Evolutionary conservation across 2,113 vertebrate genomes (phyloP), one percentile per base, ranked within the genome.

Genomic region (Bagarius yarrelli): DNA sequence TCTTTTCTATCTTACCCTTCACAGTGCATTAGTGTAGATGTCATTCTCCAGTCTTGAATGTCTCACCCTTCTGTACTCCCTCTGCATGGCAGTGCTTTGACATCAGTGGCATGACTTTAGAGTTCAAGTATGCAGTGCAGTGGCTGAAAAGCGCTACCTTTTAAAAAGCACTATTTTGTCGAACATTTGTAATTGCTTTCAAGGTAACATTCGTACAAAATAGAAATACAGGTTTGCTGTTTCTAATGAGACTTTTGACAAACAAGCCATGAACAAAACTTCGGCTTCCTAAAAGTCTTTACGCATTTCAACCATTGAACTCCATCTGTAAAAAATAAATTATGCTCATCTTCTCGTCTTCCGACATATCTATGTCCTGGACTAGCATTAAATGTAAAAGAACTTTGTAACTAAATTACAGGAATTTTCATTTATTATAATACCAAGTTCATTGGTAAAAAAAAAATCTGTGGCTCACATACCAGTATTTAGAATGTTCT

Each of bases 241-340:
- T 14, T 52, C 40, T n/a, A 47, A 47, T 44, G 8, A 8, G 13
- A 36, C 36, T 12, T 3, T 36, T 8, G 34, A 13, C 13, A 23
- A 14, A 66, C 18, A 12, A n/a, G 44, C 44, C 6, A 47, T 47
- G 4, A 30, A 34, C 19, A 40, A 40, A 27, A 30, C 25, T 18
- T 71, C 14, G 14, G 40, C 40, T 27, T 50, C 25, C 16, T 66
- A 6, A 34, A 13, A n/a, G n/a, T 15, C 50, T 53, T 52, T 70
- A 60, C 40, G 60, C 60, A 63, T 81, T 84, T 77, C 76, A 70
- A 77, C 83, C 57, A 81, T 66, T 81, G 47, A 44, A 72, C 36
- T 64, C 34, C 64, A 84, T 12, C 44, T 70, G 52, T 57, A 25
- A 50, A 56, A 67, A 44, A 19, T n/a, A 27, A 71, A 12, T 40